Conservation (phyloP, 2,113 vertebrate genomes). For the Ammodytes marinus region DNA sequence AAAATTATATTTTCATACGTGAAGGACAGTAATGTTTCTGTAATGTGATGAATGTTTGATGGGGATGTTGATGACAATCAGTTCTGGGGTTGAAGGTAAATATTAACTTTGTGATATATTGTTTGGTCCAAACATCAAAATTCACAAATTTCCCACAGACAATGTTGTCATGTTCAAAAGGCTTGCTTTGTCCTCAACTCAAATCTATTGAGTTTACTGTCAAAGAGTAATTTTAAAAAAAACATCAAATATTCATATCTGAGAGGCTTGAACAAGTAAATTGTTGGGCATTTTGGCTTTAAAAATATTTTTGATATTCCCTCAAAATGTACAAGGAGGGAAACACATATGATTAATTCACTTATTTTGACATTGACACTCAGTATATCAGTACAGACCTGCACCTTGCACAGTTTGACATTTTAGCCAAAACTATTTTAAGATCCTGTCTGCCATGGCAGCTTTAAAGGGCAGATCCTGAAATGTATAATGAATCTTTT, state of each 20-base stretch:
- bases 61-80: background rate
- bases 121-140: background rate
- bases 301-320: background rate
- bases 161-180: background rate
- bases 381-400: background rate
- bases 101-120: background rate
- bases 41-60: constrained; percentile 1
- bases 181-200: background rate
- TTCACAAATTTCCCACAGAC: background rate
- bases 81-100: background rate
- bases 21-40: constrained; percentile 13
- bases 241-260: background rate
- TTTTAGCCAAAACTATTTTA: constrained; percentile 20
- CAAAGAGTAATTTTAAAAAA: background rate
- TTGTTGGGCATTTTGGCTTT: background rate
- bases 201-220: background rate
- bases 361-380: too few species aligned
- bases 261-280: background rate
- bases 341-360: background rate
- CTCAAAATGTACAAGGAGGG: background rate
- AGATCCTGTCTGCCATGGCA: constrained; percentile 21
- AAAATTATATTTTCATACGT: constrained; percentile 52
- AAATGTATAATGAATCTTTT: constrained; percentile 15
- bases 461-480: background rate
- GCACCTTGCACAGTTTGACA: background rate